Conservation (phyloP, 2,113 vertebrate species). For the Regulus satrapa region DNA sequence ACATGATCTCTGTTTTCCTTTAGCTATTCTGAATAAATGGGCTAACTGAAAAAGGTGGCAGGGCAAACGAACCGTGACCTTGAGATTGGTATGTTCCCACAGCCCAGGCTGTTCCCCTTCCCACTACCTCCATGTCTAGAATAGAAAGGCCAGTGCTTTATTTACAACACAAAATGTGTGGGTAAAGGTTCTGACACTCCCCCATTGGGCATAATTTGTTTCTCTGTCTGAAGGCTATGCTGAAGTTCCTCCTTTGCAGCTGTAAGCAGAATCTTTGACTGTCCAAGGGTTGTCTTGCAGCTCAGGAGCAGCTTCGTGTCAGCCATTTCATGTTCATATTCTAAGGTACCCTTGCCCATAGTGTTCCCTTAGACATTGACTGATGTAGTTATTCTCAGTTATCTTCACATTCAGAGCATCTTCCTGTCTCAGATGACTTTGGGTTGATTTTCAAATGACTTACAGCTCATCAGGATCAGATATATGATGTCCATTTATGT, state of each 20-base stretch:
- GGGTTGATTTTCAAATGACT: not conserved
- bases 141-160: conserved; percentile 5
- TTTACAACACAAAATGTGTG: not conserved
- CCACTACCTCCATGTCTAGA: not conserved
- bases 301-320: not conserved
- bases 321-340: not conserved
- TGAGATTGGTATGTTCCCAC: not conserved
- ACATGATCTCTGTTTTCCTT: not conserved
- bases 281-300: not conserved
- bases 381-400: not conserved
- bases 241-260: not conserved
- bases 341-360: not conserved
- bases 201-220: not conserved
- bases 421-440: not conserved
- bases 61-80: not conserved
- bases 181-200: not conserved
- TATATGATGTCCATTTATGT: not conserved
- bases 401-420: not conserved
- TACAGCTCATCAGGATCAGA: not conserved
- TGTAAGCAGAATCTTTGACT: not conserved
- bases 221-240: not conserved
- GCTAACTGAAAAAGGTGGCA: not conserved
- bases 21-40: not conserved
- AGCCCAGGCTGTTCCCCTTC: not conserved
- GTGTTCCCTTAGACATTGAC: not conserved